phyloP scores from a whole-genome alignment of 1,140 invertebrate genomes.

The Drosophila baimaii region DNA sequence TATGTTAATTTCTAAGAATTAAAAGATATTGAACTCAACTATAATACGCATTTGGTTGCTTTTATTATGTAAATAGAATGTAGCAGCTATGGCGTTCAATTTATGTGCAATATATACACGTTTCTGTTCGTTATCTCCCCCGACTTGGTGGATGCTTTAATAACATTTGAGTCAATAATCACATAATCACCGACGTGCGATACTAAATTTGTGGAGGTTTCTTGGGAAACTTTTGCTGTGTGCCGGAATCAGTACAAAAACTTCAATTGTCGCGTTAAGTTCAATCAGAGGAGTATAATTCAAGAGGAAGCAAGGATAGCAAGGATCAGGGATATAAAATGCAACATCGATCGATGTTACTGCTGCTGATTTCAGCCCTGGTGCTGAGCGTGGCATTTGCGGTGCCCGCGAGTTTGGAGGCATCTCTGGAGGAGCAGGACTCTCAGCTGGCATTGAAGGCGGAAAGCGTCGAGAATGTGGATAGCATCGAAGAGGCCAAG shows the following conservation, averaged over 20 bases:
- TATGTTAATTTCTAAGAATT: background rate
- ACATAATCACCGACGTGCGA: conserved; percentile 18
- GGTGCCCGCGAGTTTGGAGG: background rate
- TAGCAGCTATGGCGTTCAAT: background rate
- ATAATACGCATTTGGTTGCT: background rate
- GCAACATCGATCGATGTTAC: conserved; percentile 1
- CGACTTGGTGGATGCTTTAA: conserved; percentile 23
- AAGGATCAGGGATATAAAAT: background rate
- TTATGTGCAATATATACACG: conserved; percentile 6
- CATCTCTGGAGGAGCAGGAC: background rate
- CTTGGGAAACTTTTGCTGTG: background rate
- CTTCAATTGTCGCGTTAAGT: background rate
- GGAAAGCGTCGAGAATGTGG: background rate
- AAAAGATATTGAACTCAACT: too few relatives aligned
- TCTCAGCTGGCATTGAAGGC: background rate
- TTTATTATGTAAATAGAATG: background rate
- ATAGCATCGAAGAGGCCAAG: background rate
- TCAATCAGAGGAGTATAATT: background rate
- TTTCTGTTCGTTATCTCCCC: conserved; percentile 15
- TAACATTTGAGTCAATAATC: conserved; percentile 33
- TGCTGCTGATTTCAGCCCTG: conserved; percentile 8
- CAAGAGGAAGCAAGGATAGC: background rate
- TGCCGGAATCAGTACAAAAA: conserved; percentile 12
- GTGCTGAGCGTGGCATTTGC: conserved; percentile 11
- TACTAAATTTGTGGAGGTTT: conserved; percentile 22